phyloP scores from a whole-genome alignment of 2,113 vertebrate genomes.

The Crotalus horridus region DNA sequence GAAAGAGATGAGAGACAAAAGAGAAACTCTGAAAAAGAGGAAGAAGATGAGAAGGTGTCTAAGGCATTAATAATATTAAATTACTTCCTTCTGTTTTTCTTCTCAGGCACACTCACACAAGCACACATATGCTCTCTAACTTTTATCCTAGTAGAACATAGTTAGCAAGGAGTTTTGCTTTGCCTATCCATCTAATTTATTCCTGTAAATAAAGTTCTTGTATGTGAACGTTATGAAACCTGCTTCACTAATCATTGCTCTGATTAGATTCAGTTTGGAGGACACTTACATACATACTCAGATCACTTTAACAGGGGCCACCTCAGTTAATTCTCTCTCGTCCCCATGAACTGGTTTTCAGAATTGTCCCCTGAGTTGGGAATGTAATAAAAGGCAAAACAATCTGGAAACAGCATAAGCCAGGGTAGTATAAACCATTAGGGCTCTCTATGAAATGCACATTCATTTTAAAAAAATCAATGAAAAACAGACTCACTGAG shows the following conservation, averaged over 20 bases:
- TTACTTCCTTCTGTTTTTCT: background rate
- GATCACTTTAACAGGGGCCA: background rate
- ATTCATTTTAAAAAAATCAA: background rate
- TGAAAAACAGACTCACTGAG: background rate
- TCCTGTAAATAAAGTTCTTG: background rate
- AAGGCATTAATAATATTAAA: background rate
- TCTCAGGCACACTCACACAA: background rate
- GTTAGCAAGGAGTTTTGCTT: background rate
- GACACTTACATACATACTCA: background rate
- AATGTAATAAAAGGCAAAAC: background rate
- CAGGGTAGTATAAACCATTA: background rate
- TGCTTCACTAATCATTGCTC: background rate
- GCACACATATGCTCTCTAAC: background rate
- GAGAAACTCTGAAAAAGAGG: background rate
- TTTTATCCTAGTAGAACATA: background rate
- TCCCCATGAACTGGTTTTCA: background rate
- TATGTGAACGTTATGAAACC: background rate
- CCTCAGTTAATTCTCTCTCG: background rate
- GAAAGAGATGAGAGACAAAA: background rate
- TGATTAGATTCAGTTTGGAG: background rate
- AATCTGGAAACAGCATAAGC: background rate
- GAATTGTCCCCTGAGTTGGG: background rate
- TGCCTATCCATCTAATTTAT: background rate
- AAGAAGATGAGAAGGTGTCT: background rate
- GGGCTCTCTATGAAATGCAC: background rate